Evolutionary conservation across 1,140 invertebrate species (phyloP).

Genomic region (Pararge aegeria): DNA sequence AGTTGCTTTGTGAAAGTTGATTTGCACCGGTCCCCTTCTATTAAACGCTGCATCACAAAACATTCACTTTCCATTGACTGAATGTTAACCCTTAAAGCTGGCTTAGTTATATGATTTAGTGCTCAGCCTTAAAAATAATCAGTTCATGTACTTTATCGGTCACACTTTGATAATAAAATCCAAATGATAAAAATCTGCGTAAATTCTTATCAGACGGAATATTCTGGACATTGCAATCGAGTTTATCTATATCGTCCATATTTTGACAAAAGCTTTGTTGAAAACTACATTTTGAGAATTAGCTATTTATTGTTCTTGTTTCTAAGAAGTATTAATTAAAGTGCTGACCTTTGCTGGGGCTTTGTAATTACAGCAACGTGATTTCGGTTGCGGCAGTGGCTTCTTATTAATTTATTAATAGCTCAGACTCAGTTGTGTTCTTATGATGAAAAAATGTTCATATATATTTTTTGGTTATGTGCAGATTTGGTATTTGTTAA

Average conservation of each 20-base stretch:
- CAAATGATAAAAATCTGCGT: background rate
- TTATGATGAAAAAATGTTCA: too few species aligned
- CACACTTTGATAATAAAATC: conserved; percentile 1
- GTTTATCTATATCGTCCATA: background rate
- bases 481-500: too few species aligned
- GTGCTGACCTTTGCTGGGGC: conserved; percentile 16
- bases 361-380: conserved; percentile 21
- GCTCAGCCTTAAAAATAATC: background rate
- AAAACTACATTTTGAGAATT: conserved; percentile 15
- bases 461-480: too few species aligned
- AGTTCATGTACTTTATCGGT: background rate
- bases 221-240: conserved; percentile 10
- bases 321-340: conserved; percentile 24
- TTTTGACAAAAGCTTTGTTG: conserved; percentile 9
- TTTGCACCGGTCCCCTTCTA: conserved; percentile 46
- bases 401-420: conserved; percentile 11
- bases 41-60: conserved; percentile 36
- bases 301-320: conserved; percentile 12
- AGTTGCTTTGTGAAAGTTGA: conserved; percentile 63
- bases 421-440: too few species aligned
- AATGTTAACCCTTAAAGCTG: conserved; percentile 22
- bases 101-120: conserved; percentile 1
- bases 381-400: conserved; percentile 12
- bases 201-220: conserved; percentile 17
- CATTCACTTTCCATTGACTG: conserved; percentile 52